phyloP scores from a whole-genome alignment of 2,888 invertebrate genomes.

The Agrilus mali region DNA sequence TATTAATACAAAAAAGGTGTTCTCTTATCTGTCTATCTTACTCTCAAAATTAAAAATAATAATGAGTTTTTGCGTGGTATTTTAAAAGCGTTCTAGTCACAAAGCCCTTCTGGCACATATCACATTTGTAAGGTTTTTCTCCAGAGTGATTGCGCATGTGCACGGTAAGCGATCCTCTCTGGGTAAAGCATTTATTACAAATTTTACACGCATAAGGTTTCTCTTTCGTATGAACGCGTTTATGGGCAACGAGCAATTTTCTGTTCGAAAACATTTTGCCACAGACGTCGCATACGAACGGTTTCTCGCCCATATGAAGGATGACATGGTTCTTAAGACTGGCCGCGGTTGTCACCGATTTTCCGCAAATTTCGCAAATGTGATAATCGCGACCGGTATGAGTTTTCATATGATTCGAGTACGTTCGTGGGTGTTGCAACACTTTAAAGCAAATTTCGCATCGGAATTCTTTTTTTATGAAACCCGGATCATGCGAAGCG shows the following conservation, averaged over 20 bases:
- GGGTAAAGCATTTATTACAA: slow-evolving; percentile 41
- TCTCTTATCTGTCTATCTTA: too few species aligned
- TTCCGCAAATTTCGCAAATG: slow-evolving; percentile 38
- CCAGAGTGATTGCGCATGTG: slow-evolving; percentile 30
- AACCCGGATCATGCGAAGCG: slow-evolving; percentile 11
- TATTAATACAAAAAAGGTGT: too few species aligned
- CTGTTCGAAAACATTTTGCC: slow-evolving; percentile 35
- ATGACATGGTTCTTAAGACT: slow-evolving; percentile 20
- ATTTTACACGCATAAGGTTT: slow-evolving; percentile 40
- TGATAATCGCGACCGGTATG: slow-evolving; percentile 8
- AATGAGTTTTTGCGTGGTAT: too few species aligned
- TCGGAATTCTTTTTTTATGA: slow-evolving; percentile 8
- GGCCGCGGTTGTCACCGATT: slow-evolving; percentile 32
- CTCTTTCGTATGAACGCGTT: slow-evolving; percentile 39
- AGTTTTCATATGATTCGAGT: slow-evolving; percentile 9
- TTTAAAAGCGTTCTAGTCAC: slow-evolving; percentile 21
- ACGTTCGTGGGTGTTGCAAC: not conserved
- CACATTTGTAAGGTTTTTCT: slow-evolving; percentile 40
- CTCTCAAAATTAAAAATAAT: too few species aligned
- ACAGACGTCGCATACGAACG: slow-evolving; percentile 30
- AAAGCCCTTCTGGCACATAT: slow-evolving; percentile 21
- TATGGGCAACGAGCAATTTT: slow-evolving; percentile 35
- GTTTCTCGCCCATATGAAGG: slow-evolving; percentile 28
- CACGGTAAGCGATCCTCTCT: slow-evolving; percentile 38
- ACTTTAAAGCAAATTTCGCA: slow-evolving; percentile 10